These are phyloP conservation scores for Danionella cerebrum DNA, from an alignment of 2,113 vertebrate species.

Conservation along the genomic window DNA sequence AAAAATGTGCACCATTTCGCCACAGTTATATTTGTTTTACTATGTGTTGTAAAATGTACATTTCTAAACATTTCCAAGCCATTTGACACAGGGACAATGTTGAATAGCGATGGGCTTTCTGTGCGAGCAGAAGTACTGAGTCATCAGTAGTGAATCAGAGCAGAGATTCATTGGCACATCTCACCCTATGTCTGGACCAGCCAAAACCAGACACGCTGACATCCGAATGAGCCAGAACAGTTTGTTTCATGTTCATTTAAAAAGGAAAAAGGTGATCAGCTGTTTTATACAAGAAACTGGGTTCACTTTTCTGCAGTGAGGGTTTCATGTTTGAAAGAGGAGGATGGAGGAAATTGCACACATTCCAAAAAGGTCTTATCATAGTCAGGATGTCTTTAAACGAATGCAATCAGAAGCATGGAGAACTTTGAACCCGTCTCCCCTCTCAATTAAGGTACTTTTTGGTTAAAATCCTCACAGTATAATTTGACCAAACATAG, in stretches of 20 bases:
- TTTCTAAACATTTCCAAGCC: too few species aligned
- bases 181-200: slow-evolving; percentile 37
- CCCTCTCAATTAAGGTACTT: not conserved
- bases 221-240: too few species aligned
- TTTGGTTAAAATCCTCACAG: too few species aligned
- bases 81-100: not conserved
- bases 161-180: slow-evolving; percentile 52
- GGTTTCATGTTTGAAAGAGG: slow-evolving; percentile 20
- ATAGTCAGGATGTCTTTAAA: slow-evolving; percentile 9
- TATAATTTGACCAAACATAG: too few species aligned
- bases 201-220: slow-evolving; percentile 27
- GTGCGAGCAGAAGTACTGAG: slow-evolving; percentile 1
- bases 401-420: not conserved
- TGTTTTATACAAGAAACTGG: not conserved
- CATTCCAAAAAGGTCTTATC: slow-evolving; percentile 57
- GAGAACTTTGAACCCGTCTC: not conserved
- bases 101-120: not conserved
- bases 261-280: too few species aligned
- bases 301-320: not conserved
- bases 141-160: slow-evolving; percentile 15
- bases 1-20: too few species aligned
- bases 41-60: too few species aligned
- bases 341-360: slow-evolving; percentile 53
- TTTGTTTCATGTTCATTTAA: too few species aligned
- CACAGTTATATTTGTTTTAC: too few species aligned